Evolutionary conservation across 2,113 vertebrate genomes (phyloP).

Genomic region (Poecile atricapillus): DNA sequence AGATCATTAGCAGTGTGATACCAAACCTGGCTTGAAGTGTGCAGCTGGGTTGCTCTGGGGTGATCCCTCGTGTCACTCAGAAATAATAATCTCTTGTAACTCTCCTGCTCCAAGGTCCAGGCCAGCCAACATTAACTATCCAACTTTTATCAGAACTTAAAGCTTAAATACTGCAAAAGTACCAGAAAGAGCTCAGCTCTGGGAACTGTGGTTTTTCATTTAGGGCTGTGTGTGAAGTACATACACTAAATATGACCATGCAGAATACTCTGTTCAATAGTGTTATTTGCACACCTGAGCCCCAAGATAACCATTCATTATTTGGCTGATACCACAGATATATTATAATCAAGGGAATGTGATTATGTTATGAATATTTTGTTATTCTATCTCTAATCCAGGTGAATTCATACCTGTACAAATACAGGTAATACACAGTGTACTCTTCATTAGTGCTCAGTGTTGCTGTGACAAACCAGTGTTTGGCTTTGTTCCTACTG

Average conservation of each 20-base stretch:
- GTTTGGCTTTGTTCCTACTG: background rate
- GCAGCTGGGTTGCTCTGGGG: background rate
- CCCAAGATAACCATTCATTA: background rate
- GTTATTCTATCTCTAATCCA: background rate
- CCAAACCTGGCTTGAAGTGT: background rate
- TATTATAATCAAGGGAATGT: background rate
- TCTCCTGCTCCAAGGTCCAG: background rate
- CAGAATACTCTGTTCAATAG: background rate
- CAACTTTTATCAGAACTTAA: background rate
- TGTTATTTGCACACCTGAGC: background rate
- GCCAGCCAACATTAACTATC: background rate
- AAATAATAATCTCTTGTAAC: background rate
- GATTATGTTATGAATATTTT: background rate
- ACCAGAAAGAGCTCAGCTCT: background rate
- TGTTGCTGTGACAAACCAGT: background rate
- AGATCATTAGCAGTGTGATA: background rate
- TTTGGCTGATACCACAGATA: background rate
- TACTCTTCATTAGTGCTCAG: background rate
- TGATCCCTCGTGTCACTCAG: background rate
- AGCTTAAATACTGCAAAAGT: background rate
- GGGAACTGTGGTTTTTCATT: background rate
- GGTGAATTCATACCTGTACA: background rate
- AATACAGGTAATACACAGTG: background rate
- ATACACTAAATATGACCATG: background rate
- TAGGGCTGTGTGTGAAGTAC: background rate